These are phyloP conservation scores for Lates japonicus DNA, from an alignment of 2,797 vertebrate species.

Conservation along the genomic window DNA sequence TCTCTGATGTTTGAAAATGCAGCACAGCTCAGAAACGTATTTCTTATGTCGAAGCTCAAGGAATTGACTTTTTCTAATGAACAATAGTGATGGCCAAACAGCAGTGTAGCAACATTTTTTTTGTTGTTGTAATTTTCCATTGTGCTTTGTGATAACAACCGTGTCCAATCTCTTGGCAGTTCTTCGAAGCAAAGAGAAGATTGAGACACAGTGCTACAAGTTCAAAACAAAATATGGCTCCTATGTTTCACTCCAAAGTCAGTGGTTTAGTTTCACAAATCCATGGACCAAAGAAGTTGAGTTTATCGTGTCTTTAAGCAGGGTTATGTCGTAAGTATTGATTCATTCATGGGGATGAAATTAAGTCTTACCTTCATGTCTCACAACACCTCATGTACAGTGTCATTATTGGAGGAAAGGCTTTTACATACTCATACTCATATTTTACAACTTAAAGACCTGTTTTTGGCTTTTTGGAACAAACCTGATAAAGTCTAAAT, in stretches of 20 bases:
- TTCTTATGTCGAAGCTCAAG: not conserved
- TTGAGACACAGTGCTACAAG: constrained; percentile 94
- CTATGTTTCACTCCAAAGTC: constrained; percentile 94
- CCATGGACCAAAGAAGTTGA: constrained; percentile 99
- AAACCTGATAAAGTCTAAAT: not conserved
- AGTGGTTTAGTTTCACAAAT: constrained; percentile 99
- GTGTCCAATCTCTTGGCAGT: constrained; percentile 81
- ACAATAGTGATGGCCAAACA: no score
- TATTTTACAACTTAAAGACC: not conserved
- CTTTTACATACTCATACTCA: not conserved
- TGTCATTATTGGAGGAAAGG: not conserved
- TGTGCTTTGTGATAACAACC: constrained; percentile 17
- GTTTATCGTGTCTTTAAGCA: constrained; percentile 96
- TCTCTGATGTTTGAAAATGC: no score
- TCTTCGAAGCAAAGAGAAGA: constrained; percentile 97
- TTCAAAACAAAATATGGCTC: constrained; percentile 97
- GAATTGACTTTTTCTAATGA: not conserved
- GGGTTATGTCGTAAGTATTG: constrained; percentile 92
- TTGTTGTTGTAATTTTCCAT: no score
- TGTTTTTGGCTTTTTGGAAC: not conserved
- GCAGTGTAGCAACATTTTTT: not conserved
- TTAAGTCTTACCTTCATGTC: not conserved
- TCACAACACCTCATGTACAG: not conserved
- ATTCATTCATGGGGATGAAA: not conserved
- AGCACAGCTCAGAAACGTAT: not conserved